Evolutionary conservation across 2,797 vertebrate species (phyloP).

Genomic region (Alfaro cultratus): DNA sequence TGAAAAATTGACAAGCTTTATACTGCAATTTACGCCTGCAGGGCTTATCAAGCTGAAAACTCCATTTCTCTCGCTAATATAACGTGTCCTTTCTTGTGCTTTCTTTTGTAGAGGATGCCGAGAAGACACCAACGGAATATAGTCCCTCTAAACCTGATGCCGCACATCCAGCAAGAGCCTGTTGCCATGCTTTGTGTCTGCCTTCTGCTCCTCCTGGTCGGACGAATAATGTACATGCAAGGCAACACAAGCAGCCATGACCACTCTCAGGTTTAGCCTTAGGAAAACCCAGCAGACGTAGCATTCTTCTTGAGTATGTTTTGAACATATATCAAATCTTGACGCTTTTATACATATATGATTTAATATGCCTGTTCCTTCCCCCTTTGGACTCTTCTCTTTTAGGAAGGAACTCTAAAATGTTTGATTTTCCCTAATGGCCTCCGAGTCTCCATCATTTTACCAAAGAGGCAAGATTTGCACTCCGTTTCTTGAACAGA

Average conservation of each 20-base stretch:
- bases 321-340: conserved; percentile 3
- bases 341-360: neutral
- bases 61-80: neutral
- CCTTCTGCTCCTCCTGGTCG: conserved; percentile 72
- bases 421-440: conserved; percentile 55
- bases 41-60: neutral
- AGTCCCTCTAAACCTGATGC: conserved; percentile 35
- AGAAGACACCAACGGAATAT: conserved; percentile 34
- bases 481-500: conserved; percentile 46
- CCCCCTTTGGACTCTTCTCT: neutral
- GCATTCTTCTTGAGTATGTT: conserved; percentile 51
- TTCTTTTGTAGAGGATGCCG: conserved; percentile 52
- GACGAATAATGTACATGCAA: conserved; percentile 72
- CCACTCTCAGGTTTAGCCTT: conserved; percentile 60
- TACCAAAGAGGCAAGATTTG: conserved; percentile 69
- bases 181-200: conserved; percentile 68
- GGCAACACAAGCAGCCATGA: conserved; percentile 49
- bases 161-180: conserved; percentile 63
- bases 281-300: conserved; percentile 77
- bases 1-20: neutral
- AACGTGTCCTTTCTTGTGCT: conserved; percentile 13
- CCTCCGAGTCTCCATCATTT: conserved; percentile 53
- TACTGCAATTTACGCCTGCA: neutral
- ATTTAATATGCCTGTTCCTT: neutral
- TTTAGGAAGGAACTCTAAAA: conserved; percentile 48